Evolutionary conservation across 2,888 invertebrate genomes (phyloP), one percentile per base, ranked within the genome.

Genomic region (Octonoba sinensis): DNA sequence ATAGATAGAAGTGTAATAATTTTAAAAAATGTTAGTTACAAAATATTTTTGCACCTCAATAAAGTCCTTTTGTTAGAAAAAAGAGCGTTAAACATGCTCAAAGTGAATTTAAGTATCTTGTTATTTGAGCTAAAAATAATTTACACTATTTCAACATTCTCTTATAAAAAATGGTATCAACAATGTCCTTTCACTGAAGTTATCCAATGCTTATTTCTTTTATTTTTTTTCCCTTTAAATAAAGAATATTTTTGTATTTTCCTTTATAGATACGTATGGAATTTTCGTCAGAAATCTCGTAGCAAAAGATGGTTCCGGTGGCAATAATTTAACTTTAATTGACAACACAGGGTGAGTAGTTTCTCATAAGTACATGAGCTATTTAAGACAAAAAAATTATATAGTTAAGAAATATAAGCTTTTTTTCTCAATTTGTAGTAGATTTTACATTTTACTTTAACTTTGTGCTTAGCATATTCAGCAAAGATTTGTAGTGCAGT

Each of bases 211-310:
- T 27, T 27, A n/a, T n/a, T n/a, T n/a, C n/a, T n/a, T n/a, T n/a
- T n/a, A n/a, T n/a, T n/a, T n/a, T n/a, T n/a, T n/a, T n/a, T n/a
- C 47, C 15, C 15, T 47, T 15, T 24, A 13, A 11, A 47, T 75
- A 36, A 65, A 49, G 20, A 12, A 16, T 51, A n/a, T 1, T 20
- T 22, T 67, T 18, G 1, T 24, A n/a, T 56, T 20, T 1, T 70
- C 6, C 60, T 46, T 62, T 67, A 3, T n/a, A 86, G 85, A 82
- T 67, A 86, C 96, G 47, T 97, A 95, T 90, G 96, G 96, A 90
- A 96, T 97, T 87, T 96, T 96, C 88, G 96, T 97, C 44, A 92
- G 96, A 84, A 96, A 97, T 90, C 91, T 97, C 87, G 95, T 96
- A 78, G 96, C 96, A 71, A 94, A 96, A 94, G 96, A 97, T 88